Evolutionary conservation across 2,797 vertebrate genomes (phyloP).

Genomic region (Galagoides demidoff): DNA sequence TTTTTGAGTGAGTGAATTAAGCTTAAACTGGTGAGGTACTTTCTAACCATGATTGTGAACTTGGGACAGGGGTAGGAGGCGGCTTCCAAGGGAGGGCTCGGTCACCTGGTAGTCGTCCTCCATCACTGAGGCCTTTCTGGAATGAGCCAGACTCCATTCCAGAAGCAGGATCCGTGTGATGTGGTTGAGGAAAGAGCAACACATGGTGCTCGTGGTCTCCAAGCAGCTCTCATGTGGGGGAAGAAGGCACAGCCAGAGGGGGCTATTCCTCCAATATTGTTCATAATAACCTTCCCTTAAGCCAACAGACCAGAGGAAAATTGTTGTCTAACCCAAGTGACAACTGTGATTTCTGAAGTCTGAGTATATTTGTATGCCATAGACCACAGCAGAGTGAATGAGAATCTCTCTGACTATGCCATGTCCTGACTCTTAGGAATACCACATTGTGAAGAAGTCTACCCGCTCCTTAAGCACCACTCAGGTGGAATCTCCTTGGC

Average conservation of each 20-base stretch:
- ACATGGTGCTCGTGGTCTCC: not conserved
- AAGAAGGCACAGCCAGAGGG: not conserved
- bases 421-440: slow-evolving; percentile 89
- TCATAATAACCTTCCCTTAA: not conserved
- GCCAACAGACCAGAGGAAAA: not conserved
- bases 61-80: not conserved
- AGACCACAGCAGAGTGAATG: not conserved
- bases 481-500: slow-evolving; percentile 98
- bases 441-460: slow-evolving; percentile 96
- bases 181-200: not conserved
- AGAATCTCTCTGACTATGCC: not conserved
- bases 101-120: not conserved
- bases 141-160: not conserved
- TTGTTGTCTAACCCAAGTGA: not conserved
- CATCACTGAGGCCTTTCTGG: not conserved
- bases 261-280: not conserved
- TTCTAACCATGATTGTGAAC: slow-evolving; percentile 26
- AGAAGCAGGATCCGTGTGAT: not conserved
- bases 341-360: not conserved
- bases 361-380: not conserved
- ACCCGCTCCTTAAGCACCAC: slow-evolving; percentile 95
- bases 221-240: not conserved
- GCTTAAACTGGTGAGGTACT: slow-evolving; percentile 8
- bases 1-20: slow-evolving; percentile 46
- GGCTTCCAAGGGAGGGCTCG: not conserved